Conservation (phyloP, 2,797 vertebrate species). For the Aselliscus stoliczkanus region DNA sequence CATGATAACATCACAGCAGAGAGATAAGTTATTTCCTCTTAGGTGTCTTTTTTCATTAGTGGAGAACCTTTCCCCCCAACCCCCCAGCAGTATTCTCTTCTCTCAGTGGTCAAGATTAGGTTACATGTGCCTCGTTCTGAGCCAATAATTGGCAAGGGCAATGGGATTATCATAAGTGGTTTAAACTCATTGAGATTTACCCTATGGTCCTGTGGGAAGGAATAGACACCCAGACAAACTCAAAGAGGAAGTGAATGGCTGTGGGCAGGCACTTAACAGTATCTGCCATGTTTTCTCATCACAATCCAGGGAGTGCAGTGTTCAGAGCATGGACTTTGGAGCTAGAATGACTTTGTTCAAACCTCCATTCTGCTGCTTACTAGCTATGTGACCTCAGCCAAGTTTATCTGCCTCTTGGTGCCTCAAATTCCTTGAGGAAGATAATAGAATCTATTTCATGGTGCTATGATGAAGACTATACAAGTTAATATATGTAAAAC, state of each 20-base stretch:
- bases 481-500: neutral
- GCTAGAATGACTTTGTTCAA: neutral
- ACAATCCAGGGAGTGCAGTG: neutral
- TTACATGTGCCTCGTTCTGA: neutral
- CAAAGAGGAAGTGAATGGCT: neutral
- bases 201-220: neutral
- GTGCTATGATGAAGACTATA: neutral
- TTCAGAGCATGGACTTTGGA: neutral
- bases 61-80: neutral
- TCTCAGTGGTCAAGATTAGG: neutral
- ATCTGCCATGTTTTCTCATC: neutral
- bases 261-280: neutral
- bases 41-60: neutral
- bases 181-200: neutral
- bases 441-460: neutral
- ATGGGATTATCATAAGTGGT: neutral
- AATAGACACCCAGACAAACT: neutral
- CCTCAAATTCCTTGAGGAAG: neutral
- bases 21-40: neutral
- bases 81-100: neutral
- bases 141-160: neutral
- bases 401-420: neutral
- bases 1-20: neutral
- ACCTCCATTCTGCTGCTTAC: neutral
- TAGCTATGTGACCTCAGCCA: neutral